A percentile compares a stretch with the other conserved stretches of the same genome.
These are phyloP conservation scores for Coelinius sp. DNA, from an alignment of 2,888 invertebrate genomes.

Conservation along the genomic window DNA sequence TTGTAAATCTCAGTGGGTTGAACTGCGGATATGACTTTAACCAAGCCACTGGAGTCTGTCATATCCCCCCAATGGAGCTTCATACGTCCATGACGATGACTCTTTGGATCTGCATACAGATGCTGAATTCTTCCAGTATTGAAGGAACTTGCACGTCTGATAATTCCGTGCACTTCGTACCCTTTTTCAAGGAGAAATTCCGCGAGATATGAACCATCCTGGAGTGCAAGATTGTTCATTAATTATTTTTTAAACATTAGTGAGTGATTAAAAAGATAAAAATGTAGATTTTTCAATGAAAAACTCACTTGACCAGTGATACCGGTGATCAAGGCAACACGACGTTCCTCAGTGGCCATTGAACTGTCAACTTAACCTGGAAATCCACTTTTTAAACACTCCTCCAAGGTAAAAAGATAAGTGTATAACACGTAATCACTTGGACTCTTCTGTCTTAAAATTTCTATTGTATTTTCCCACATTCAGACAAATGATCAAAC, in stretches of 20 bases:
- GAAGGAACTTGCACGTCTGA: conserved; percentile 94
- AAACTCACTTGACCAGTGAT: conserved; percentile 93
- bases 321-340: conserved; percentile 94
- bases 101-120: conserved; percentile 90
- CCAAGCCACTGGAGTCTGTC: conserved; percentile 96
- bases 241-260: conserved; percentile 23
- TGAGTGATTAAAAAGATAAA: not conserved
- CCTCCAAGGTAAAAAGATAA: not conserved
- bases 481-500: too few species aligned
- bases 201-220: conserved; percentile 99
- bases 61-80: conserved; percentile 98
- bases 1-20: conserved; percentile 97
- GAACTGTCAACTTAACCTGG: conserved; percentile 25
- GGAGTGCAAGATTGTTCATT: conserved; percentile 54
- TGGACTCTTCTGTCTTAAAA: too few species aligned
- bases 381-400: not conserved
- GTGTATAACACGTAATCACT: not conserved
- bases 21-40: conserved; percentile 85
- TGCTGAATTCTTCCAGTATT: conserved; percentile 98
- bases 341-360: conserved; percentile 68
- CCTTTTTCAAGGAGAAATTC: conserved; percentile 94
- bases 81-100: conserved; percentile 91
- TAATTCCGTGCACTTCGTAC: conserved; percentile 96
- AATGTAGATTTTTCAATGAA: not conserved
- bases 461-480: too few species aligned